Base-by-base conservation (phyloP, 1,140 invertebrate genomes). In the Neodiprion virginianus region DNA sequence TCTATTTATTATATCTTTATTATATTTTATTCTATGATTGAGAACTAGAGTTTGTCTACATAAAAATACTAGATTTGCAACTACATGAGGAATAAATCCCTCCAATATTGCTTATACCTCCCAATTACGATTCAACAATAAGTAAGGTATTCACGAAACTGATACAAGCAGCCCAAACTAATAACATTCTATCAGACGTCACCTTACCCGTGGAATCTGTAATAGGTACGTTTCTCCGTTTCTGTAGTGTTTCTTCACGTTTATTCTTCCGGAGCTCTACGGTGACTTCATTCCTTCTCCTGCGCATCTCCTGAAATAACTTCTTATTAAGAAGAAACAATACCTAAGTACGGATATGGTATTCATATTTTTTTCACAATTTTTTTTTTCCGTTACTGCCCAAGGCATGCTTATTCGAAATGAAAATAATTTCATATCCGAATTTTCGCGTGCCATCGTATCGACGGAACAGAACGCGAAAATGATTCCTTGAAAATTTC, bases 261-360 rank as follows among this genome's bases (percentile, higher is more conserved):
- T 99, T 99, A 84, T 97, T 97, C 91, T 99, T 99, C 77, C 98
- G 92, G 72, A 99, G 89, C 88, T 99, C 97, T 8, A 99, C 95
- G 74, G 96, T 98, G 49, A 97, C 95, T 91, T 99, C 98, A 86
- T 96, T 98, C 86, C 98, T 92, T 79, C 97, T 92, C 86, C 97
- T 94, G 87, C 97, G 93, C 95, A 99, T 97, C 92, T 98, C 97
- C 96, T 97, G 83, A 74, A 90, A 89, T 40, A 69, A 71, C 75
- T 72, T 48, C 10, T 67, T 8, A 69, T 28, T 9, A n/a, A 71
- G 11, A 65, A 72, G 11, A 71, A 61, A 61, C 53, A 5, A 61
- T 61, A 14, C n/a, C 48, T 69, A 61, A 40, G 9, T 73, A 17
- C 5, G 47, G 47, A 14, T 73, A 40, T 28, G n/a, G 47, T 12